These are phyloP conservation scores for Laupala kohalensis DNA, from an alignment of 1,140 invertebrate species.

Conservation along the genomic window DNA sequence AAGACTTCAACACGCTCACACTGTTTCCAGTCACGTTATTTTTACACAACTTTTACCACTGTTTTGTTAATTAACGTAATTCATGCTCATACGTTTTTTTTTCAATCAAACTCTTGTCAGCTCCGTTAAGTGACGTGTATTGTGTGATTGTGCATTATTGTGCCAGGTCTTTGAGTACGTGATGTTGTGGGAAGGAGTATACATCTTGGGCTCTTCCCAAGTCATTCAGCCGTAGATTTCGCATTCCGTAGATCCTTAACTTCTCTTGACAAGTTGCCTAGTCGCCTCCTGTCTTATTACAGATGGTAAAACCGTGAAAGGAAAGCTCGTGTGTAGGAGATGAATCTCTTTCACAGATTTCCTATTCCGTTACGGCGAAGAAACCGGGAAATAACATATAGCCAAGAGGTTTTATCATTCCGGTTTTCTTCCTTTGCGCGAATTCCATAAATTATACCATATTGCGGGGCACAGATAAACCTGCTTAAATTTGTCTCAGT, in stretches of 20 bases:
- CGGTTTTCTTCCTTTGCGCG: background rate
- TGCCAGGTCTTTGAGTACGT: no score
- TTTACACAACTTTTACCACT: no score
- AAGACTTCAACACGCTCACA: no score
- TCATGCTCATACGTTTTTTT: no score
- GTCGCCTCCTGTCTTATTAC: background rate
- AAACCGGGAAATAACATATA: background rate
- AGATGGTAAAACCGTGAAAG: background rate
- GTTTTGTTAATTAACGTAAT: no score
- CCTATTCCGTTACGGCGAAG: background rate
- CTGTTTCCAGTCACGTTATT: no score
- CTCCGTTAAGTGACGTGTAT: no score
- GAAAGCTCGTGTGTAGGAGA: background rate
- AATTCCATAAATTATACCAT: background rate
- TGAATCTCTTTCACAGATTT: background rate
- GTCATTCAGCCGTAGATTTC: background rate
- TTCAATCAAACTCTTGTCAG: no score
- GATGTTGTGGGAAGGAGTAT: background rate
- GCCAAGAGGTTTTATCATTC: background rate
- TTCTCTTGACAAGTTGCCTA: background rate
- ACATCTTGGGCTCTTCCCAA: background rate
- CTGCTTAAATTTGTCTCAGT: background rate
- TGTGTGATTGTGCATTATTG: no score
- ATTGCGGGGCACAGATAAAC: background rate
- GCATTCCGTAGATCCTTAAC: background rate